These are phyloP conservation scores for Ophraella communa DNA, from an alignment of 2,888 invertebrate genomes.

Conservation along the genomic window DNA sequence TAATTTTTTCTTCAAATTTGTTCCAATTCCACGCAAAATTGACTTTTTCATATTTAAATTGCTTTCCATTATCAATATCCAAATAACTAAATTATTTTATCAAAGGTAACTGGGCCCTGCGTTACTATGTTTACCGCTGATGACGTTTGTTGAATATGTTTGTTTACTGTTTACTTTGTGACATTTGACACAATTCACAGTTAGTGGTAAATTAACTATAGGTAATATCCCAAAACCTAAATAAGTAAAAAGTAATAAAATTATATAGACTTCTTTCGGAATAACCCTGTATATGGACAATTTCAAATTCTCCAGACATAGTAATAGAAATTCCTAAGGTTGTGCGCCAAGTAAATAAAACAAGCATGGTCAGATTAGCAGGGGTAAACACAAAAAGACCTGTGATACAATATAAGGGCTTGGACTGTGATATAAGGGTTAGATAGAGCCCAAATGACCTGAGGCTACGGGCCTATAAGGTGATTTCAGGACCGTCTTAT, in stretches of 20 bases:
- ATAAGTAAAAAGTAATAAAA: not conserved
- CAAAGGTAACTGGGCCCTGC: no score
- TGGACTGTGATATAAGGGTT: slow-evolving; percentile 36
- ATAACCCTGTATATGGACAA: not conserved
- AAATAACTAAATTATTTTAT: no score
- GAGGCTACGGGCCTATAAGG: slow-evolving; percentile 44
- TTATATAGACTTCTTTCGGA: not conserved
- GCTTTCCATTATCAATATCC: no score
- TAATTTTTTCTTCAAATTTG: no score
- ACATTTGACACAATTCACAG: no score
- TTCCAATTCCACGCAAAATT: no score
- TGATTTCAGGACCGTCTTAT: slow-evolving; percentile 43
- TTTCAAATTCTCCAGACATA: not conserved
- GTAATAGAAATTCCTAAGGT: slow-evolving; percentile 17
- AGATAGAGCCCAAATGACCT: slow-evolving; percentile 46
- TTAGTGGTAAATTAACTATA: no score
- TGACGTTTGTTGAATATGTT: no score
- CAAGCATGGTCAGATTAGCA: slow-evolving; percentile 21
- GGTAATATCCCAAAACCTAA: no score
- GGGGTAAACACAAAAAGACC: slow-evolving; percentile 33
- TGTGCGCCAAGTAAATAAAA: slow-evolving; percentile 14
- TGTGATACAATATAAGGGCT: slow-evolving; percentile 29
- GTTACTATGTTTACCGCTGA: no score
- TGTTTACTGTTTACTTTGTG: no score
- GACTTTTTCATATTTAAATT: no score